Conservation (phyloP, 92 coral and sea anemone species). For the Palythoa caribaeorum region DNA sequence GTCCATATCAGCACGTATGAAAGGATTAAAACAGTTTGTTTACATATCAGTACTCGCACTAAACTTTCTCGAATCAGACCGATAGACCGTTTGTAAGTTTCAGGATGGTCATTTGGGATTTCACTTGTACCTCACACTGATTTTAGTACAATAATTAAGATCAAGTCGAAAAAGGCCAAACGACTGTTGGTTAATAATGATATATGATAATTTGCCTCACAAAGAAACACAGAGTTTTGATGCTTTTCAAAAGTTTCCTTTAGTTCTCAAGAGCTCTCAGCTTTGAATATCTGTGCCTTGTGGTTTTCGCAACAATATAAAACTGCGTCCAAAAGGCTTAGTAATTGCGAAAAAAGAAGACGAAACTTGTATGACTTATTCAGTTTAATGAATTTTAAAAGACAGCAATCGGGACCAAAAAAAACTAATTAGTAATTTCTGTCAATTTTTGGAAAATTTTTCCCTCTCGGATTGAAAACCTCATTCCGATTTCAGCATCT, state of each 20-base stretch:
- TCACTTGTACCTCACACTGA: neutral
- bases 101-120: neutral
- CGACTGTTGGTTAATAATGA: neutral
- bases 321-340: neutral
- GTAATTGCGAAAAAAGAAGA: neutral
- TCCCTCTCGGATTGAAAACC: no score
- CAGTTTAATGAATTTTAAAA: neutral
- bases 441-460: neutral
- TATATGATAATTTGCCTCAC: neutral
- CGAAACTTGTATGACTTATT: neutral
- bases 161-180: neutral
- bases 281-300: no score
- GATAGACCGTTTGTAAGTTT: neutral
- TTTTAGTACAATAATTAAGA: neutral
- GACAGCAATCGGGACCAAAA: neutral
- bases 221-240: neutral
- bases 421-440: neutral
- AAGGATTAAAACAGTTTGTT: conserved; percentile 21
- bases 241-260: neutral
- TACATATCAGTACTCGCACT: neutral
- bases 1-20: neutral
- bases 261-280: no score
- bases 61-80: neutral
- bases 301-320: neutral
- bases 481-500: neutral